Evolutionary conservation across 2,888 invertebrate species (phyloP).

Genomic region (Euzophera pinguis): DNA sequence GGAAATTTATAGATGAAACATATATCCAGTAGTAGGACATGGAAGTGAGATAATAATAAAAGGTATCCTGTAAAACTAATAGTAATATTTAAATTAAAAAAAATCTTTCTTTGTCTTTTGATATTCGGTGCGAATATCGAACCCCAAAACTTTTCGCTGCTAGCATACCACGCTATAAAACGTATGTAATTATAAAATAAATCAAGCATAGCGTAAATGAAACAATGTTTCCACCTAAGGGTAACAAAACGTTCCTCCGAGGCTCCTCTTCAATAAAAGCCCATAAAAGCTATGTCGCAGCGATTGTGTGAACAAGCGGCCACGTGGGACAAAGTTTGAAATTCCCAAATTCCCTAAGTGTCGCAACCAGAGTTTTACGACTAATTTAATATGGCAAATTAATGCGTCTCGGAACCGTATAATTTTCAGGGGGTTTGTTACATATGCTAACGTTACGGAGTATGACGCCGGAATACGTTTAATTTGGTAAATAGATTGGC

Average conservation of each 20-base stretch:
- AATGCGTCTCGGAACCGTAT: constrained; percentile 75
- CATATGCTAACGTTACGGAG: not conserved
- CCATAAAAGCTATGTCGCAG: constrained; percentile 55
- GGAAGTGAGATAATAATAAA: too few species aligned
- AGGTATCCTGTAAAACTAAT: too few species aligned
- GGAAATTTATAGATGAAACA: too few species aligned
- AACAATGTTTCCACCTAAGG: constrained; percentile 39
- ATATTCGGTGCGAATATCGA: too few species aligned
- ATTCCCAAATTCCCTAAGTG: constrained; percentile 59
- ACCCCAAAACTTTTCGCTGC: not conserved
- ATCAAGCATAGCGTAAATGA: constrained; percentile 29
- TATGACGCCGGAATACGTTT: not conserved
- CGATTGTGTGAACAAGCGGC: constrained; percentile 74
- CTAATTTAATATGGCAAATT: constrained; percentile 81
- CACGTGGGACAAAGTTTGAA: constrained; percentile 73
- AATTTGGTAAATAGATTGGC: too few species aligned
- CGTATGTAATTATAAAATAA: constrained; percentile 3
- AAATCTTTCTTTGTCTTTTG: too few species aligned
- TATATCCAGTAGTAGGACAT: too few species aligned
- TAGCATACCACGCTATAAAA: not conserved
- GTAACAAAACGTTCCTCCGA: constrained; percentile 46
- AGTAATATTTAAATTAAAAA: too few species aligned
- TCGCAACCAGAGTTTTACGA: constrained; percentile 79
- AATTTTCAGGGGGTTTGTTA: constrained; percentile 59
- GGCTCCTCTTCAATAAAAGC: constrained; percentile 60